These are phyloP conservation scores for Bubo blakistoni DNA, from an alignment of 2,113 vertebrate genomes.

Conservation along the genomic window DNA sequence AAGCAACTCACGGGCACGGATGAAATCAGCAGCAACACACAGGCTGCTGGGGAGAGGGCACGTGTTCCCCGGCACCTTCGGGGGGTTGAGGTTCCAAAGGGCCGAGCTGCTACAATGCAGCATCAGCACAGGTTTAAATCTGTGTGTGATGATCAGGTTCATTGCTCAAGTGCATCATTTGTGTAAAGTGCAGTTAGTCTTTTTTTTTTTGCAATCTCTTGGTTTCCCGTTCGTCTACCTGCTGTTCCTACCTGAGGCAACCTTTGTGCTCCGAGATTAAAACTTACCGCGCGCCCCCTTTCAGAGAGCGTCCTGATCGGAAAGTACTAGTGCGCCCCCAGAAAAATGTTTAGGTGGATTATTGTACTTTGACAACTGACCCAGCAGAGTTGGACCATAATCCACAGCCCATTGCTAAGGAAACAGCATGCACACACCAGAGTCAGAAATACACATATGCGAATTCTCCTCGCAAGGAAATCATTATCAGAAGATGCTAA, in stretches of 20 bases:
- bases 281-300: accelerated
- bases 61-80: too few relatives aligned
- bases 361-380: not conserved
- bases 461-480: not conserved
- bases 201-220: not conserved
- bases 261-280: not conserved
- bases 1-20: not conserved
- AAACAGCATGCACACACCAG: not conserved
- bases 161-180: not conserved
- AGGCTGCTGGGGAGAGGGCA: not conserved
- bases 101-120: not conserved
- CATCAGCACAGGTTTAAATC: not conserved
- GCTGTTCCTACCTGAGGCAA: not conserved
- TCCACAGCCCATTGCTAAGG: not conserved
- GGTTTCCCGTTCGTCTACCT: not conserved
- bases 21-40: not conserved
- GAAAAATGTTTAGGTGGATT: not conserved
- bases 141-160: not conserved
- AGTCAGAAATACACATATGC: not conserved
- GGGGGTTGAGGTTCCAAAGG: not conserved
- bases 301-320: not conserved
- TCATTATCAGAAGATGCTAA: not conserved
- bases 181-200: not conserved
- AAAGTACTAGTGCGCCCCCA: not conserved
- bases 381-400: not conserved